Base-by-base conservation (phyloP, 2,113 vertebrate genomes). In the Penelope pileata region DNA sequence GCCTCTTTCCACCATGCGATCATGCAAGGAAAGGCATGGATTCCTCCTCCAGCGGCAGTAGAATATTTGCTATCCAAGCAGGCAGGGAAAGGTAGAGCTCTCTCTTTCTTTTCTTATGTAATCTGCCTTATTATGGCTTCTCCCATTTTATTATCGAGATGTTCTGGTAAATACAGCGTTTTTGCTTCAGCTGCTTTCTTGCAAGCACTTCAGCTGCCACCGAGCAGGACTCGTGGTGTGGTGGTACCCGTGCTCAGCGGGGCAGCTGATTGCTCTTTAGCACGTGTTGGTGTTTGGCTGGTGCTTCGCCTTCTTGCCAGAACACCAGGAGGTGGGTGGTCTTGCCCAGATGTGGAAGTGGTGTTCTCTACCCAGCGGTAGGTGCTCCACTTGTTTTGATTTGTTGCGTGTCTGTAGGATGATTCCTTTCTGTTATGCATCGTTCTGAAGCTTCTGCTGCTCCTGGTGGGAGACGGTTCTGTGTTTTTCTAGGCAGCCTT, bases 341-440 rank as follows among this genome's bases (percentile, higher is more conserved):
- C 23, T 80, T 67, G 34, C n/a, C 62, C 24, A 73, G 40, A 29
- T 88, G 10, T 1, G n/a, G 64, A 80, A 83, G 62, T 67, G 45
- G 19, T 2, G 7, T 6, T 24, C n/a, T 69, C 21, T 51, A 43
- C 9, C 12, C 12, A 4, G 5, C 26, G 58, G 32, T 27, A 59
- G 38, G 16, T 83, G 24, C 30, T 69, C 72, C 0, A 2, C 38
- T 83, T 63, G 36, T 50, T 85, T 74, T 22, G 16, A 19, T 85
- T 89, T 68, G 29, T 50, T 53, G 4, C 0, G 0, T 74, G 30
- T 56, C 59, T 91, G 87, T 77, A 58, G 59, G 66, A 62, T 32
- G 1, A 14, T 34, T 83, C 83, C 24, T 7, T 58, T 86, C 60
- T 68, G n/a, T 77, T 77, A 21, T 0, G 1, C 4, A 0, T 0